Conservation (phyloP, 2,113 vertebrate species). For the Nothocercus julius region DNA sequence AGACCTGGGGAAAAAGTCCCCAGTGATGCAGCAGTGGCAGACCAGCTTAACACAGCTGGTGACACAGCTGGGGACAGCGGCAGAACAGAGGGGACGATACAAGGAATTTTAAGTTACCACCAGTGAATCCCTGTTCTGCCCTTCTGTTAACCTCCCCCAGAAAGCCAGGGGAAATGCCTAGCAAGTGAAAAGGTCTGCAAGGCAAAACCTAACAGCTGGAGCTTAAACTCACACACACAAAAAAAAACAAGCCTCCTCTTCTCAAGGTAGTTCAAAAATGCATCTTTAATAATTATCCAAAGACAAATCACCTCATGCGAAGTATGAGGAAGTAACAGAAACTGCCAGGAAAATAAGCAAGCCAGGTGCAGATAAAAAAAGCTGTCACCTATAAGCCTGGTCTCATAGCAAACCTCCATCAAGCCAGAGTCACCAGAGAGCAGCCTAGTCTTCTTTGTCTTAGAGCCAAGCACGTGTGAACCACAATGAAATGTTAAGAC, state of each 20-base stretch:
- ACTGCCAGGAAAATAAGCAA: constrained; percentile 24
- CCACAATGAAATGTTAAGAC: background rate
- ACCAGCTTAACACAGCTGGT: background rate
- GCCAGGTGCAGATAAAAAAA: background rate
- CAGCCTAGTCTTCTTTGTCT: background rate
- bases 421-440: background rate
- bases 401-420: background rate
- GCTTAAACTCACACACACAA: constrained; percentile 1
- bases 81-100: background rate
- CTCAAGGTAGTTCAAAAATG: constrained; percentile 18
- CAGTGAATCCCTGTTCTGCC: background rate
- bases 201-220: background rate
- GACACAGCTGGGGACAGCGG: background rate
- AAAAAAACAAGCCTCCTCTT: background rate
- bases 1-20: background rate
- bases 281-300: constrained; percentile 54
- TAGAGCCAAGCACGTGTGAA: background rate
- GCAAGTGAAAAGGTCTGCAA: constrained; percentile 2
- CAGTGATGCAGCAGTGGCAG: background rate
- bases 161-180: constrained; percentile 29
- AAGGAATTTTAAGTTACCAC: background rate
- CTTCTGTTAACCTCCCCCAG: background rate
- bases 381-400: background rate
- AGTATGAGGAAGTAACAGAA: constrained; percentile 24
- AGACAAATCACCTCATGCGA: constrained; percentile 58